Evolutionary conservation across 1,140 invertebrate genomes (phyloP).

Genomic region (Oppia nitens): DNA sequence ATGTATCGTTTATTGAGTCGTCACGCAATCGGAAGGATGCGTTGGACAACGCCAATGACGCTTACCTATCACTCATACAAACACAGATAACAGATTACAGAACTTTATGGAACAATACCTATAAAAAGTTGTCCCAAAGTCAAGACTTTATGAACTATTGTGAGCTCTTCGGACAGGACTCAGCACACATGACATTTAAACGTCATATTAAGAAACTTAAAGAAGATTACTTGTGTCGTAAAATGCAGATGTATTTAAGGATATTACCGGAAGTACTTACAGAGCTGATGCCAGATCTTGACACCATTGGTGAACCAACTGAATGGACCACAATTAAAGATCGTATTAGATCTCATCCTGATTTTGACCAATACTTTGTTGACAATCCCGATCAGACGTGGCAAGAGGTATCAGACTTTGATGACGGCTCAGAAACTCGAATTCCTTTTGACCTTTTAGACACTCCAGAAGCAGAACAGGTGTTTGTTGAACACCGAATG

Average conservation of each 20-base stretch:
- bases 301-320: slow-evolving; percentile 41
- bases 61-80: slow-evolving; percentile 62
- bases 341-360: slow-evolving; percentile 63
- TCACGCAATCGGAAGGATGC: slow-evolving; percentile 66
- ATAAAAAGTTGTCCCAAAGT: slow-evolving; percentile 66
- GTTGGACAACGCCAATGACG: slow-evolving; percentile 69
- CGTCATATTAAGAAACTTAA: slow-evolving; percentile 65
- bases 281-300: slow-evolving; percentile 62
- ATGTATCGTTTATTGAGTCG: slow-evolving; percentile 71
- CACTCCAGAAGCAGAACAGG: slow-evolving; percentile 70
- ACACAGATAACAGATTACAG: slow-evolving; percentile 62
- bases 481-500: slow-evolving; percentile 78
- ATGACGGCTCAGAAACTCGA: slow-evolving; percentile 37
- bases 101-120: slow-evolving; percentile 64
- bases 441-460: slow-evolving; percentile 82
- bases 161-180: slow-evolving; percentile 72
- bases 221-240: slow-evolving; percentile 62
- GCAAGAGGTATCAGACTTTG: slow-evolving; percentile 56
- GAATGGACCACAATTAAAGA: slow-evolving; percentile 61
- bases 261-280: slow-evolving; percentile 58
- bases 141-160: slow-evolving; percentile 72
- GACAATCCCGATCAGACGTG: slow-evolving; percentile 45
- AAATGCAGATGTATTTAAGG: slow-evolving; percentile 61
- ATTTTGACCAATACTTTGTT: slow-evolving; percentile 79
- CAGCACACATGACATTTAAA: slow-evolving; percentile 58